A percentile compares a stretch with the other conserved stretches of the same genome.
These are phyloP conservation scores for Scyliorhinus canicula DNA, from an alignment of 2,797 vertebrate genomes.

Conservation along the genomic window DNA sequence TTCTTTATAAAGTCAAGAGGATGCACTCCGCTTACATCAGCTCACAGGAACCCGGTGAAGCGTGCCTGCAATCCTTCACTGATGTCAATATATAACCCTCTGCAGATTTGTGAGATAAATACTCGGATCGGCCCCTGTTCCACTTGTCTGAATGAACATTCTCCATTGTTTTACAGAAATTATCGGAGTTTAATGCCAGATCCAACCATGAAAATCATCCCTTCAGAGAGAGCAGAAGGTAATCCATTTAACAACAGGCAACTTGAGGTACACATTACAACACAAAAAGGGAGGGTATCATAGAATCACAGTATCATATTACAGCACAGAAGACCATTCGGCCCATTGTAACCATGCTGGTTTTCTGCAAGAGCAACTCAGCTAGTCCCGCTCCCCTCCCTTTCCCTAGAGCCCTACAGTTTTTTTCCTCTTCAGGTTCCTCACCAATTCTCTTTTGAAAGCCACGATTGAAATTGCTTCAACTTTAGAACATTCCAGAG, in stretches of 20 bases:
- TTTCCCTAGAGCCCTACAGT: neutral
- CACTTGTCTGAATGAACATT: neutral
- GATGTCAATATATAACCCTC: neutral
- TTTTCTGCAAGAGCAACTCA: neutral
- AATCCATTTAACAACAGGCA: neutral
- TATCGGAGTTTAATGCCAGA: neutral
- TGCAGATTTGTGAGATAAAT: neutral
- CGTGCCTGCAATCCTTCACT: neutral
- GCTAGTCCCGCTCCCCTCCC: neutral
- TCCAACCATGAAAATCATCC: neutral
- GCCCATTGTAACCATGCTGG: neutral
- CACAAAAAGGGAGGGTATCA: neutral
- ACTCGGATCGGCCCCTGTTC: neutral
- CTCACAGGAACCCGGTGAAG: neutral
- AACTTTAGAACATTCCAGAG: neutral
- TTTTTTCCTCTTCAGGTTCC: neutral
- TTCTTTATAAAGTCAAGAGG: conserved; percentile 10
- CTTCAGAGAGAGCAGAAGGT: neutral
- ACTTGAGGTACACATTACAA: too few species aligned
- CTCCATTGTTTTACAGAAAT: neutral
- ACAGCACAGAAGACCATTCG: neutral
- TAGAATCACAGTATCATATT: neutral
- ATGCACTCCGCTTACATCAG: neutral
- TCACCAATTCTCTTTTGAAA: neutral
- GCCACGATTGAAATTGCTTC: neutral